Base-by-base conservation (phyloP, 2,888 invertebrate species). In the Oscheius sp. region DNA sequence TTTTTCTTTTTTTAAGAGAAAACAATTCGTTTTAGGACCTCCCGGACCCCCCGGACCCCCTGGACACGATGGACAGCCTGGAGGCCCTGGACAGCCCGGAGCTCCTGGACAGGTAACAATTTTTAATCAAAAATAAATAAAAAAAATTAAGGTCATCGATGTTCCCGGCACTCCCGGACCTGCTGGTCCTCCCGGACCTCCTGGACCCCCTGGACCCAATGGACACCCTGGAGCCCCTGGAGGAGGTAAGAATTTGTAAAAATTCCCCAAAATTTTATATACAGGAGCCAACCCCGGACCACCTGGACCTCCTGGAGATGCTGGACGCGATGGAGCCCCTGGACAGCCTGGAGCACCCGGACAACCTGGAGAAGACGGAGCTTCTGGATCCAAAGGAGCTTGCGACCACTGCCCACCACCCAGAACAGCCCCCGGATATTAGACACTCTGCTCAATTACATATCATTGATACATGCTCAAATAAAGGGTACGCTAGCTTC, bases 21-120 rank as follows among this genome's bases (percentile, higher is more conserved):
- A n/a, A n/a, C n/a, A n/a, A n/a, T n/a, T n/a, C n/a, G 74, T 76
- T 41, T 75, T 75, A 52, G 82, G 82, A 76, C 76, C 75, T 53
- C 76, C 76, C 43, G 79, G 84, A 78, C 74, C 81, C 49, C 35
- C 78, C 16, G 84, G 84, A 75, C 70, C 76, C 49, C 71, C 69
- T 63, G 84, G 84, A 73, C 78, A 78, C 49, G 72, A 79, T 18
- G 85, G 85, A 77, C 71, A 72, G 49, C 71, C 77, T 21, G 83
- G 83, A 83, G 73, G 73, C 46, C 69, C 76, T 45, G 82, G 82
- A 79, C 75, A 76, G 61, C 78, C 80, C 63, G 83, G 83, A 76
- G 73, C 75, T 61, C 79, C 80, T 61, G 79, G 79, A 61, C 78
- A 80, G 35, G 35, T 35, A 6, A 9, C 5, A 9, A 35, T 6